Conservation (phyloP, 2,797 vertebrate species). For the Hippopotamyrus pictus region DNA sequence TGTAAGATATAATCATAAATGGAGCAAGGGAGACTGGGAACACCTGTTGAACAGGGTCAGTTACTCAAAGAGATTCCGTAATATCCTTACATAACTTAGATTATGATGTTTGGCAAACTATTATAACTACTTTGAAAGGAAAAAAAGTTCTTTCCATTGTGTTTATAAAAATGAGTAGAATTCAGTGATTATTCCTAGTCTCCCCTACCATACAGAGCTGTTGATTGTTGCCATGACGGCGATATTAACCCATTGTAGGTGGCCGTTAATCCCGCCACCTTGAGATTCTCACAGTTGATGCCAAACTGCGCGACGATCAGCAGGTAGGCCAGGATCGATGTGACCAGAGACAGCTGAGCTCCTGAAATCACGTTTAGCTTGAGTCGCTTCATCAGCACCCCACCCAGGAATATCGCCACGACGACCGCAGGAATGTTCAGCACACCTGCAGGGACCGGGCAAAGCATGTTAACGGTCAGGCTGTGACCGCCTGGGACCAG, state of each 20-base stretch:
- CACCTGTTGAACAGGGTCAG: neutral
- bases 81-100: neutral
- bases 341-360: constrained; percentile 65
- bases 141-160: neutral
- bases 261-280: constrained; percentile 67
- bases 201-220: neutral
- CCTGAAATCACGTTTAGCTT: constrained; percentile 68
- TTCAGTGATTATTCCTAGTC: neutral
- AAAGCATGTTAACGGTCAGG: neutral
- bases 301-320: constrained; percentile 63
- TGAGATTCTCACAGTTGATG: constrained; percentile 67
- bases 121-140: neutral
- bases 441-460: constrained; percentile 53
- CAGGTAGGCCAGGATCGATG: constrained; percentile 61
- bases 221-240: neutral
- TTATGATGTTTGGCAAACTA: neutral
- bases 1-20: neutral
- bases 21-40: neutral
- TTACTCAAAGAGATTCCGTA: neutral
- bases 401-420: constrained; percentile 69
- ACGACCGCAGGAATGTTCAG: constrained; percentile 67
- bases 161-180: neutral
- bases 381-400: constrained; percentile 75
- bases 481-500: neutral
- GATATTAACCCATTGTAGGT: constrained; percentile 67